Evolutionary conservation across 2,113 vertebrate genomes (phyloP).

Genomic region (Saccopteryx leptura): DNA sequence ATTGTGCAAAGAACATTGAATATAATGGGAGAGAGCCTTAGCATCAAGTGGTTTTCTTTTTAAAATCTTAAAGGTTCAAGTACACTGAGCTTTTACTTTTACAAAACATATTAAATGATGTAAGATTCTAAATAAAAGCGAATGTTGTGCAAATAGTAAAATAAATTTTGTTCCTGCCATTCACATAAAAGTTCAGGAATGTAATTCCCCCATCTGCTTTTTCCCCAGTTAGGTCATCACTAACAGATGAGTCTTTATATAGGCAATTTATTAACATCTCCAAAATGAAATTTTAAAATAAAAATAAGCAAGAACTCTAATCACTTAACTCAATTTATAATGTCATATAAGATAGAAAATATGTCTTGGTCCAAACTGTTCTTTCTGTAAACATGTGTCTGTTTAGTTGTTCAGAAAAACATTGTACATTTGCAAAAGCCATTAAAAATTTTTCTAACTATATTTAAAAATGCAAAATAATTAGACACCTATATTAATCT

Average conservation of each 20-base stretch:
- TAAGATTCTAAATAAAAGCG: conserved; percentile 33
- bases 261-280: not conserved
- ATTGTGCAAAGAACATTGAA: not conserved
- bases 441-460: conserved; percentile 9
- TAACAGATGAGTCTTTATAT: not conserved
- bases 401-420: conserved; percentile 21
- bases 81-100: not conserved
- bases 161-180: not conserved
- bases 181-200: not conserved
- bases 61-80: not conserved
- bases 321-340: not conserved
- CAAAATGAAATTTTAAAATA: not conserved
- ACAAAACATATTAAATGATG: not conserved
- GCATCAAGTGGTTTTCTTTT: not conserved
- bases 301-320: not conserved
- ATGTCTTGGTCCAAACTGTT: not conserved
- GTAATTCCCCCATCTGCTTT: not conserved
- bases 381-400: not conserved
- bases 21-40: not conserved
- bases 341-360: conserved; percentile 23
- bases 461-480: not conserved
- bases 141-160: not conserved
- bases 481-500: not conserved
- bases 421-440: not conserved
- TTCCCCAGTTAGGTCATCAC: not conserved